Percentiles rank a stretch among this genome's conserved stretches.
Evolutionary conservation across 1,140 invertebrate species (phyloP).

Genomic region (Steinernema feltiae): DNA sequence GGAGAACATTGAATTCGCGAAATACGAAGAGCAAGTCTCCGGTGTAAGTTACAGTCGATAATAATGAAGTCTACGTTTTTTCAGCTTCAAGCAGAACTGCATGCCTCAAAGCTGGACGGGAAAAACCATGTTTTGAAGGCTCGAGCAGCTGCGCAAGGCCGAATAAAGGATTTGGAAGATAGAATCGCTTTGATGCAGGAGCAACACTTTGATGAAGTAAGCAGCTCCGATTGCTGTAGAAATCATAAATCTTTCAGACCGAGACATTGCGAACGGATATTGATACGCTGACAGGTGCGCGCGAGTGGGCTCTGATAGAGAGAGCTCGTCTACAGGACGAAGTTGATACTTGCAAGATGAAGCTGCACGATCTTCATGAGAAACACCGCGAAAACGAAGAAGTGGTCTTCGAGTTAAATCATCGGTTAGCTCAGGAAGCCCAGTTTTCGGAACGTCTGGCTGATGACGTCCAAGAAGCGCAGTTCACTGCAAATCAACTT

Average conservation of each 20-base stretch:
- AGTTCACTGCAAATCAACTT: constrained; percentile 34
- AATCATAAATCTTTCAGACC: constrained; percentile 30
- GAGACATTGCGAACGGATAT: constrained; percentile 37
- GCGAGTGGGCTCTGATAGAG: constrained; percentile 51
- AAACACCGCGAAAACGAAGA: constrained; percentile 42
- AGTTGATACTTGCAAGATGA: constrained; percentile 43
- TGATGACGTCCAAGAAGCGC: constrained; percentile 43
- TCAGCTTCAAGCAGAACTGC: constrained; percentile 39
- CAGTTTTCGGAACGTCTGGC: constrained; percentile 27
- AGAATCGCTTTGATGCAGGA: constrained; percentile 17
- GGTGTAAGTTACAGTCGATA: constrained; percentile 18
- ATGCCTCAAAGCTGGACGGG: constrained; percentile 30
- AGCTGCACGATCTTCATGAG: constrained; percentile 42
- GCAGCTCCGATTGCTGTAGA: neutral
- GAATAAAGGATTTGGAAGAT: constrained; percentile 51
- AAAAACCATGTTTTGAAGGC: constrained; percentile 43
- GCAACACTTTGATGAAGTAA: constrained; percentile 23
- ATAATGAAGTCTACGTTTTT: constrained; percentile 11
- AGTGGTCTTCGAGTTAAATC: constrained; percentile 29
- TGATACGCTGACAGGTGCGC: constrained; percentile 45
- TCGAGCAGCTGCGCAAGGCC: constrained; percentile 45
- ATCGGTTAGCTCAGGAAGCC: neutral
- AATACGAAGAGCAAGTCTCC: constrained; percentile 26
- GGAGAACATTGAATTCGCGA: constrained; percentile 28
- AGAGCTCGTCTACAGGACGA: constrained; percentile 47